Conservation (phyloP, 2,797 vertebrate genomes). For the Sternotherus odoratus region DNA sequence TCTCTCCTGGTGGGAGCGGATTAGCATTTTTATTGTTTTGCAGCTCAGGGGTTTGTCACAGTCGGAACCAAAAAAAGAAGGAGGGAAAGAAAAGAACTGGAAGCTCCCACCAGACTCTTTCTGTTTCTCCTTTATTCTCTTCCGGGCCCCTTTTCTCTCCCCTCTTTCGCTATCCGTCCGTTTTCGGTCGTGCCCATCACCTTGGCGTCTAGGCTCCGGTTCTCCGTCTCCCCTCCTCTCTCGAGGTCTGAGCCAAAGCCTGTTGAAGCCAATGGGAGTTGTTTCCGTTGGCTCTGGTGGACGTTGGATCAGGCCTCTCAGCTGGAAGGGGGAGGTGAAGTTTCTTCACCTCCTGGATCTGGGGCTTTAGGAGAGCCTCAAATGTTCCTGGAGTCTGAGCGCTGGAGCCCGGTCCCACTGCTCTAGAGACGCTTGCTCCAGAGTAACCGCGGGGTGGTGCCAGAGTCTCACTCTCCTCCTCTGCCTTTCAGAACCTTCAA, state of each 20-base stretch:
- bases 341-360: accelerated
- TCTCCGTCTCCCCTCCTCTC: neutral
- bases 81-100: neutral
- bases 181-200: neutral
- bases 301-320: neutral
- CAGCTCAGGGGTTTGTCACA: slow-evolving; percentile 72
- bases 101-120: neutral
- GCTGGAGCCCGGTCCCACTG: accelerated
- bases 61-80: neutral
- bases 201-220: accelerated
- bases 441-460: neutral
- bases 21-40: slow-evolving; percentile 83
- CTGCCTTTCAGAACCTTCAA: slow-evolving; percentile 90
- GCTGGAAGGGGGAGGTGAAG: neutral
- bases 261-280: neutral
- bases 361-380: neutral
- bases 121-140: neutral
- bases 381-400: neutral
- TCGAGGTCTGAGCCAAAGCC: neutral
- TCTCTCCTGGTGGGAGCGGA: slow-evolving; percentile 38
- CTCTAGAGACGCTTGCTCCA: neutral
- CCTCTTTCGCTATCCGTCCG: neutral
- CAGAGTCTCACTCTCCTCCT: neutral
- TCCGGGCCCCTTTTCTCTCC: accelerated
- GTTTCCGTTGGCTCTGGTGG: neutral